Conservation (phyloP, 2,113 vertebrate genomes). For the Hippocampus zosterae region DNA sequence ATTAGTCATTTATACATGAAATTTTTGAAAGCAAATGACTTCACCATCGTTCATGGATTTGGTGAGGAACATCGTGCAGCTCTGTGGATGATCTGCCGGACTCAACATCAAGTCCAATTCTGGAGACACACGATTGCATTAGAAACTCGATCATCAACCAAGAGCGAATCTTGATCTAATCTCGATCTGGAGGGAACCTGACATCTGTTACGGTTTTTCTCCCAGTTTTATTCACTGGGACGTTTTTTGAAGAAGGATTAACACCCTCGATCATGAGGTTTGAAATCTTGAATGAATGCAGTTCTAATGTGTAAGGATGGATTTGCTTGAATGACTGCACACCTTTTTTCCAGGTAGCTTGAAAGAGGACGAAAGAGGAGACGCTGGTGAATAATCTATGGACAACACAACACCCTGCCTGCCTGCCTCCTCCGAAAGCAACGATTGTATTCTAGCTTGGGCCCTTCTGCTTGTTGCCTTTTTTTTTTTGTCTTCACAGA, state of each 20-base stretch:
- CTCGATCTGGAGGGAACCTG: too few relatives aligned
- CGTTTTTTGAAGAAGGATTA: too few relatives aligned
- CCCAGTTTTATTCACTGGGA: too few relatives aligned
- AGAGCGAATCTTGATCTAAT: too few relatives aligned
- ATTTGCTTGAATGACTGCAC: not conserved
- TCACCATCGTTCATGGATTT: constrained; percentile 6
- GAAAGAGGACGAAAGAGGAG: not conserved
- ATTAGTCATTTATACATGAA: too few relatives aligned
- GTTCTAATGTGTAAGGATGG: too few relatives aligned
- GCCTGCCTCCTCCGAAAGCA: not conserved
- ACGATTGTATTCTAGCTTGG: not conserved
- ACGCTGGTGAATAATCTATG: not conserved
- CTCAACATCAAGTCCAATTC: not conserved
- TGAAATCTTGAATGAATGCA: too few relatives aligned
- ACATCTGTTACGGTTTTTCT: too few relatives aligned
- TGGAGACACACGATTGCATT: not conserved
- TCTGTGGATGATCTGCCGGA: constrained; percentile 8
- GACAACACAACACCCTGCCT: not conserved
- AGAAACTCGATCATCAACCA: too few relatives aligned
- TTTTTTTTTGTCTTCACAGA: not conserved
- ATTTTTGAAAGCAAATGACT: not conserved
- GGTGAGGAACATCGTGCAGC: constrained; percentile 11
- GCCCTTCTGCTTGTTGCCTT: not conserved
- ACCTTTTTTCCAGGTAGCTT: not conserved
- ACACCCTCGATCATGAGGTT: too few relatives aligned